Evolutionary conservation across 30 jellyfish, hydroid and myxozoan species (phyloP).

Genomic region (Pelagia noctiluca): DNA sequence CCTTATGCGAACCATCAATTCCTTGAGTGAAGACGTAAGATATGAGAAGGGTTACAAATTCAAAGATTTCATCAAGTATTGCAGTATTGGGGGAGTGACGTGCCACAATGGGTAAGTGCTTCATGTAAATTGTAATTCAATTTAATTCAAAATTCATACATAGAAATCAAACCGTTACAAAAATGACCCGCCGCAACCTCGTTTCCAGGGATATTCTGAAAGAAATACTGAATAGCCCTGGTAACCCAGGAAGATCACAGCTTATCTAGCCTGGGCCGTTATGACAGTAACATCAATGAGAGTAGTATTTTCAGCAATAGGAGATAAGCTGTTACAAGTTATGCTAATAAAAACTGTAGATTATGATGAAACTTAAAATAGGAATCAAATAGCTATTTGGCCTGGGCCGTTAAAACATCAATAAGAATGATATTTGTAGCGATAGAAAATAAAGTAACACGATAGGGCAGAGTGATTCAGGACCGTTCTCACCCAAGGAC

Average conservation of each 20-base stretch:
- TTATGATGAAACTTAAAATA: too few relatives aligned
- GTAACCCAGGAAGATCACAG: neutral
- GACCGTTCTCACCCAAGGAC: too few relatives aligned
- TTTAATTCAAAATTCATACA: neutral
- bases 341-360: too few relatives aligned
- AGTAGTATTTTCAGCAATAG: too few relatives aligned
- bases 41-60: conserved; percentile 7
- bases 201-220: neutral
- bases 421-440: too few relatives aligned
- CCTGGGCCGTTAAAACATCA: too few relatives aligned
- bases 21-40: neutral
- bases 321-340: too few relatives aligned
- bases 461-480: too few relatives aligned
- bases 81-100: conserved; percentile 23
- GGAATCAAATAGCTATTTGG: too few relatives aligned
- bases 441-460: too few relatives aligned
- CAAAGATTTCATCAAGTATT: neutral
- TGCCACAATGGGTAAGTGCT: conserved; percentile 50
- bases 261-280: neutral
- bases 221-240: neutral
- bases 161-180: neutral
- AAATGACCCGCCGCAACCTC: neutral
- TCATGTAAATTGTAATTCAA: neutral
- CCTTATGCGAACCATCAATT: neutral
- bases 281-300: too few relatives aligned